Evolutionary conservation across 2,113 vertebrate genomes (phyloP).

Genomic region (Dipodomys ordii): DNA sequence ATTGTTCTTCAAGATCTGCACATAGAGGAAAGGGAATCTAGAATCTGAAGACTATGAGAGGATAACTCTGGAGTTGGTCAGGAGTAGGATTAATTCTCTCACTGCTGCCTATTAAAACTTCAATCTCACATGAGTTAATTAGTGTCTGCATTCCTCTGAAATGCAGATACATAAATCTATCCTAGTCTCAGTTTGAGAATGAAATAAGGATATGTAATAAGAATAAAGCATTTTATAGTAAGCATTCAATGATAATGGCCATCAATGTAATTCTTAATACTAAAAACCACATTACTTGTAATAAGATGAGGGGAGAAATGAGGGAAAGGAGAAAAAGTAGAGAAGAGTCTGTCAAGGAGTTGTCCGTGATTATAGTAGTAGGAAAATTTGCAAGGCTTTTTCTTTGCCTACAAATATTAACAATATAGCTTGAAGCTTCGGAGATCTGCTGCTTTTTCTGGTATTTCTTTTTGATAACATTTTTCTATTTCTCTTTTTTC

Average conservation of each 20-base stretch:
- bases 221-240: not conserved
- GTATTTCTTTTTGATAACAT: not conserved
- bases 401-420: not conserved
- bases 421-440: not conserved
- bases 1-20: not conserved
- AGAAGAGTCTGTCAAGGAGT: not conserved
- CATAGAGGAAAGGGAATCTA: not conserved
- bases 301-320: not conserved
- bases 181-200: not conserved
- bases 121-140: conserved; percentile 6
- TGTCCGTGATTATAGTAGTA: not conserved
- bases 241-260: not conserved
- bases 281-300: not conserved
- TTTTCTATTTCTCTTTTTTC: not conserved
- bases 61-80: not conserved
- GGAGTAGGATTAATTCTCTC: not conserved
- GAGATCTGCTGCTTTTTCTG: not conserved
- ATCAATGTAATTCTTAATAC: not conserved
- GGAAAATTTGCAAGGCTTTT: not conserved
- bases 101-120: not conserved
- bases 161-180: not conserved
- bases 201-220: conserved; percentile 10
- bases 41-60: not conserved
- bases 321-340: not conserved
- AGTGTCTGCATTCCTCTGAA: not conserved